Conservation (phyloP, 2,888 invertebrate genomes). For the Nomada lathburiana region DNA sequence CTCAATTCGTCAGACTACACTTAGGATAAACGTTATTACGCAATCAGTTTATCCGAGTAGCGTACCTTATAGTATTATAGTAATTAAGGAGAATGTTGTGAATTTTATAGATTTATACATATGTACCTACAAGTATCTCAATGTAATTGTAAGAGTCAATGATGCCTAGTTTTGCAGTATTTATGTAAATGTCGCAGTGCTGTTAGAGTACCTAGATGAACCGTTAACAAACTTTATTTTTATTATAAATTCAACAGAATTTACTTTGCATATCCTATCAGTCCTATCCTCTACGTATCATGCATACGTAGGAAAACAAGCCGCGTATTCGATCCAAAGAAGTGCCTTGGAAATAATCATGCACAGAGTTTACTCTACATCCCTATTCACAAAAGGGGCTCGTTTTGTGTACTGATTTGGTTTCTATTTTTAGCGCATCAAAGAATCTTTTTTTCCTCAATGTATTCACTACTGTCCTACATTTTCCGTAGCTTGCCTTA, state of each 20-base stretch:
- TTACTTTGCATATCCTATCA: constrained; percentile 33
- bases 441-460: constrained; percentile 75
- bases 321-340: constrained; percentile 9
- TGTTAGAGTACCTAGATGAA: constrained; percentile 72
- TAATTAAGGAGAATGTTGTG: constrained; percentile 65
- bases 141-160: constrained; percentile 57
- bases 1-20: constrained; percentile 33
- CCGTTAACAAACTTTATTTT: constrained; percentile 80
- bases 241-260: constrained; percentile 65
- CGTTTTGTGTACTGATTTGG: constrained; percentile 37
- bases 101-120: constrained; percentile 64
- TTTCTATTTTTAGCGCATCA: constrained; percentile 80
- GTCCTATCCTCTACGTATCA: neutral
- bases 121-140: constrained; percentile 58
- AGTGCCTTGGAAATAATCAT: constrained; percentile 65
- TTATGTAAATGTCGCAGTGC: constrained; percentile 74
- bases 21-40: constrained; percentile 41
- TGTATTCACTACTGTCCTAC: constrained; percentile 72
- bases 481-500: constrained; percentile 54
- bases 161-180: constrained; percentile 66
- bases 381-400: constrained; percentile 22
- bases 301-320: neutral
- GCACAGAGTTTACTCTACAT: constrained; percentile 69
- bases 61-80: constrained; percentile 66
- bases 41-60: constrained; percentile 28